Evolutionary conservation across 2,888 invertebrate species (phyloP), one percentile per base, ranked within the genome.

Genomic region (Osedax fenrisi): DNA sequence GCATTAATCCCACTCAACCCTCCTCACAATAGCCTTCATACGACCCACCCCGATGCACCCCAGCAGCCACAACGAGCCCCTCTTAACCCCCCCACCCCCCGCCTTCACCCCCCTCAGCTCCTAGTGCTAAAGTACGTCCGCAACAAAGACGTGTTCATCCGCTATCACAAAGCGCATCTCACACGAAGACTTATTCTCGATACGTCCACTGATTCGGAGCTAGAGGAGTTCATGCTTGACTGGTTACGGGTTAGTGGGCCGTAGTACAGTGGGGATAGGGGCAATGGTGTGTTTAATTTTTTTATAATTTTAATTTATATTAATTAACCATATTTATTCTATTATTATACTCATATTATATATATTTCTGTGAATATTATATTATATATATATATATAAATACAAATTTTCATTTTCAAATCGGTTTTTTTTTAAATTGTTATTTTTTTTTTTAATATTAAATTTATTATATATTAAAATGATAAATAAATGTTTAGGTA

Each of bases 91-190:
- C 13, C 64, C n/a, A 5, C 41, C 41, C 17, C 41, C 41, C 22
- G 10, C 64, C n/a, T 21, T n/a, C 10, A 41, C 41, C 41, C 41
- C 17, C 64, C 21, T 25, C 80, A 83, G 83, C 86, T 98, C 78
- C 87, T 98, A 83, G 95, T 99, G 78, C 88, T 98, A 78, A 99
- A 99, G 85, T 99, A 99, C 86, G 94, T 99, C 79, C 92, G 93
- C 85, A 98, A 97, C 86, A 98, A 98, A 85, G 98, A 99, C 87
- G 96, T 99, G 26, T 98, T 99, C 85, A 99, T 98, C 97, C 88
- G 96, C 79, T 98, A 95, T 85, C 96, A 99, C 85, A 97, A 98
- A 85, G 95, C 94, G 68, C 97, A 98, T 86, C 87, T 98, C 78
- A 96, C 97, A 3, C 88, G 98, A 81, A 89, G 94, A 77, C 89